These are phyloP conservation scores for Forbesichthys papilliferus DNA, from an alignment of 2,113 vertebrate genomes.

Conservation along the genomic window DNA sequence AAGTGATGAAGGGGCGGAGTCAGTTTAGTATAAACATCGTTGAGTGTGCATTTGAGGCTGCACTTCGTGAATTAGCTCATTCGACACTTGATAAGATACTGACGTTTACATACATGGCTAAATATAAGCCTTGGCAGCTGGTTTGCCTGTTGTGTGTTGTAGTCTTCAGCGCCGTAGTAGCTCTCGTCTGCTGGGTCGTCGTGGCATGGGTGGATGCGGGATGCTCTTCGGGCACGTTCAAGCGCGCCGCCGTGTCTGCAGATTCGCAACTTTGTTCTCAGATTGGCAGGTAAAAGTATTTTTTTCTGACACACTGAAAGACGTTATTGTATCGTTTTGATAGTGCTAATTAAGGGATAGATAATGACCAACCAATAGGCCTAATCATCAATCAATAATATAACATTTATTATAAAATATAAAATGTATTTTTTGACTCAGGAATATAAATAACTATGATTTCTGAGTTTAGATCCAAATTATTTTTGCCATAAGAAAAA, in stretches of 20 bases:
- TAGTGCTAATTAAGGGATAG: too few relatives aligned
- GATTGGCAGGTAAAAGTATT: constrained; percentile 59
- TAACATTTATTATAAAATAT: too few relatives aligned
- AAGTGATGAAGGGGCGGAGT: not conserved
- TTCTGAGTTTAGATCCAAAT: too few relatives aligned
- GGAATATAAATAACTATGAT: too few relatives aligned
- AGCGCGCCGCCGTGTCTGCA: constrained; percentile 60
- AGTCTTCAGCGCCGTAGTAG: constrained; percentile 3
- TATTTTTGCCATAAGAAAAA: too few relatives aligned
- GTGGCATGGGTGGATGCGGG: not conserved
- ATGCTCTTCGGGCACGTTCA: constrained; percentile 47
- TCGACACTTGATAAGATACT: not conserved
- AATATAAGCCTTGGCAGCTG: constrained; percentile 32
- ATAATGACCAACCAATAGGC: too few relatives aligned
- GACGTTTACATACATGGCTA: constrained; percentile 43
- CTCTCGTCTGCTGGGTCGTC: constrained; percentile 45
- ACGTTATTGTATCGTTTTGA: too few relatives aligned
- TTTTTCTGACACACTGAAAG: too few relatives aligned
- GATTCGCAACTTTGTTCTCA: constrained; percentile 62
- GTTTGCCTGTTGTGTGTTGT: constrained; percentile 22
- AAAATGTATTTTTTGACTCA: too few relatives aligned
- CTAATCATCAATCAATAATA: too few relatives aligned
- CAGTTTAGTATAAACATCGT: not conserved
- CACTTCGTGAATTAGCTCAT: not conserved
- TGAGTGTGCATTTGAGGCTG: not conserved